A percentile compares a stretch with the other conserved stretches of the same genome.
Conservation (phyloP, 1,140 invertebrate genomes). For the Pogonomyrmex barbatus region DNA sequence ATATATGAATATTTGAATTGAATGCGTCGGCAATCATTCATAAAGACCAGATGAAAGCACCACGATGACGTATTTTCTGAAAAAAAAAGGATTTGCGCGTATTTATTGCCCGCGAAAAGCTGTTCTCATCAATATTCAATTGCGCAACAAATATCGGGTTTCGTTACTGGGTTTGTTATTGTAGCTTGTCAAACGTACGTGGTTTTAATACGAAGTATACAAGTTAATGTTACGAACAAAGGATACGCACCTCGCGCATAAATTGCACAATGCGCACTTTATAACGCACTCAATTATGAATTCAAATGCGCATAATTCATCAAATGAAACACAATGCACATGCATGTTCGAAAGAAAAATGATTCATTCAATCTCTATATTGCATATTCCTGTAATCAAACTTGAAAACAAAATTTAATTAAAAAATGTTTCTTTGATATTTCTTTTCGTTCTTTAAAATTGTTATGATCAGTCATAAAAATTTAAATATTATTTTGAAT, state of each 20-base stretch:
- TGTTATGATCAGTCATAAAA: neutral
- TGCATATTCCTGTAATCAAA: neutral
- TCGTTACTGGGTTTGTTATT: constrained; percentile 35
- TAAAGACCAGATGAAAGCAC: constrained; percentile 15
- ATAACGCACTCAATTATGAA: constrained; percentile 18
- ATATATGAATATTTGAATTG: neutral
- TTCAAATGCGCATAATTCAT: constrained; percentile 16
- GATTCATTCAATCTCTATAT: neutral
- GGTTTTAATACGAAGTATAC: constrained; percentile 6
- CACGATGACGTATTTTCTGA: neutral
- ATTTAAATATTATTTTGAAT: neutral
- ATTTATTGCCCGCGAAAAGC: constrained; percentile 30
- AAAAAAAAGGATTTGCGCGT: constrained; percentile 4
- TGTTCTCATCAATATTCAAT: constrained; percentile 30
- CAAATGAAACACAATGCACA: neutral
- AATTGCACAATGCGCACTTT: constrained; percentile 20
- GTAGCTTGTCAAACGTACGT: constrained; percentile 14
- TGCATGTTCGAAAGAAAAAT: neutral
- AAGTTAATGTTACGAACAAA: constrained; percentile 25
- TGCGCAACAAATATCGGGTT: constrained; percentile 22
- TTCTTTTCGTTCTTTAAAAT: neutral
- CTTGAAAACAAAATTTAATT: neutral
- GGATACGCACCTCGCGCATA: neutral
- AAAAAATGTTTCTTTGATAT: neutral
- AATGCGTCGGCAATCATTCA: neutral